Conservation (phyloP, 35 echinoderm and acorn worm genomes). For the Antedon bifida region DNA sequence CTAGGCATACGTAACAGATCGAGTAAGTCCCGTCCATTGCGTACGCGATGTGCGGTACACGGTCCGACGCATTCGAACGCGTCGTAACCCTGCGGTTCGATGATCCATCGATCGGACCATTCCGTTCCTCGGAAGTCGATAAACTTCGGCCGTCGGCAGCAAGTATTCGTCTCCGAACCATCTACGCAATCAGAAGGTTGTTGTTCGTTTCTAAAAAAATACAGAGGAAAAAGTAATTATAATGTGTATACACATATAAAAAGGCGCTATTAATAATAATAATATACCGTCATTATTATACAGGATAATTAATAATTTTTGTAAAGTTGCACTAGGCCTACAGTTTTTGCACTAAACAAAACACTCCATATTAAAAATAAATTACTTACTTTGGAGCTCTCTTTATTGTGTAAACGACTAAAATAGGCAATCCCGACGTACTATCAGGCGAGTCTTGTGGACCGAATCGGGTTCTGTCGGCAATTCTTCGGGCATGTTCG, state of each 20-base stretch:
- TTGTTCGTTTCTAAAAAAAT: slow-evolving; percentile 51
- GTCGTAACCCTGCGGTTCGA: slow-evolving; percentile 85
- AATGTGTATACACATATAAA: too few species aligned
- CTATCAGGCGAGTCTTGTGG: slow-evolving; percentile 6
- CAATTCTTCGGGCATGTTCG: slow-evolving; percentile 55
- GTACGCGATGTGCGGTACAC: slow-evolving; percentile 13
- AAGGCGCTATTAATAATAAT: too few species aligned
- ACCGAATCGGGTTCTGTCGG: slow-evolving; percentile 41
- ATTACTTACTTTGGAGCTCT: slow-evolving; percentile 63
- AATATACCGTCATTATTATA: too few species aligned
- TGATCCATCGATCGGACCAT: slow-evolving; percentile 90
- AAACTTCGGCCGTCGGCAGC: slow-evolving; percentile 62
- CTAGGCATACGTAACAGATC: slow-evolving; percentile 3
- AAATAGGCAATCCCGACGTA: slow-evolving; percentile 28
- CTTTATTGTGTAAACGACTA: slow-evolving; percentile 81
- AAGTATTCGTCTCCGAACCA: slow-evolving; percentile 22
- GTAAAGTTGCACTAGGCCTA: too few species aligned
- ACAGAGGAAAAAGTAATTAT: not conserved
- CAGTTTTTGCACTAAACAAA: too few species aligned
- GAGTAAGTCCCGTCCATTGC: slow-evolving; percentile 25
- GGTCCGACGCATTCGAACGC: slow-evolving; percentile 68
- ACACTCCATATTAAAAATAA: not conserved
- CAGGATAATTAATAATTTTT: too few species aligned
- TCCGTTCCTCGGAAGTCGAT: slow-evolving; percentile 56
- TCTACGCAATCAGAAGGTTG: slow-evolving; percentile 38